A percentile compares a stretch with the other conserved stretches of the same genome.
phyloP scores from a whole-genome alignment of 2,113 vertebrate species.

The Varanus komodoensis region DNA sequence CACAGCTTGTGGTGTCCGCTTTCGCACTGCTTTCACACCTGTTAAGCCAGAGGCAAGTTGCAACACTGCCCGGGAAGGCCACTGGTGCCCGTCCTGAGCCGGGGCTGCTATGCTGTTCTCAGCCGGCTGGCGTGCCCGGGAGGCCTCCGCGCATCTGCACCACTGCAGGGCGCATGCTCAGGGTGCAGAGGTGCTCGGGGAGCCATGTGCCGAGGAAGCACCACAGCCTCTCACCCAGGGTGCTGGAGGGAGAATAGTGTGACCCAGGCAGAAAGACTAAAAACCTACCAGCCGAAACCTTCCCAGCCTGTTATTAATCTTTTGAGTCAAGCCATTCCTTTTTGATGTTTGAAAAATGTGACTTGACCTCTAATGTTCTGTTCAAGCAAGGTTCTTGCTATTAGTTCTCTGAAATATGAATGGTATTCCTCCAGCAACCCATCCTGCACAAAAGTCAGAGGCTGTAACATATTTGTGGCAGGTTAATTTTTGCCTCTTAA shows the following conservation, averaged over 20 bases:
- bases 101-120: too few relatives aligned
- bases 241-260: background rate
- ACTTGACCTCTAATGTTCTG: background rate
- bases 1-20: too few relatives aligned
- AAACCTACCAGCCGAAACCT: background rate
- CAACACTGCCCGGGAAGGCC: background rate
- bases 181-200: background rate
- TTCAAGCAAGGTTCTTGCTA: background rate
- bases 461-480: slow-evolving; percentile 7
- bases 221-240: background rate
- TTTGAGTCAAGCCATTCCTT: background rate
- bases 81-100: background rate
- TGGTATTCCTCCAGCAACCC: background rate
- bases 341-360: background rate
- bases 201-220: background rate
- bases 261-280: slow-evolving; percentile 8
- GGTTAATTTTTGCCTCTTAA: slow-evolving; percentile 36
- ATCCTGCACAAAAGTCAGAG: slow-evolving; percentile 4
- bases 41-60: background rate
- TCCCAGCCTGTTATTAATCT: slow-evolving; percentile 19
- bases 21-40: background rate
- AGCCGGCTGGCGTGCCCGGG: background rate
- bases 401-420: background rate
- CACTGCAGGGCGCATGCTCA: background rate
- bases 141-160: background rate